Evolutionary conservation across 2,888 invertebrate genomes (phyloP).

Genomic region (Aproaerema taeniolella): DNA sequence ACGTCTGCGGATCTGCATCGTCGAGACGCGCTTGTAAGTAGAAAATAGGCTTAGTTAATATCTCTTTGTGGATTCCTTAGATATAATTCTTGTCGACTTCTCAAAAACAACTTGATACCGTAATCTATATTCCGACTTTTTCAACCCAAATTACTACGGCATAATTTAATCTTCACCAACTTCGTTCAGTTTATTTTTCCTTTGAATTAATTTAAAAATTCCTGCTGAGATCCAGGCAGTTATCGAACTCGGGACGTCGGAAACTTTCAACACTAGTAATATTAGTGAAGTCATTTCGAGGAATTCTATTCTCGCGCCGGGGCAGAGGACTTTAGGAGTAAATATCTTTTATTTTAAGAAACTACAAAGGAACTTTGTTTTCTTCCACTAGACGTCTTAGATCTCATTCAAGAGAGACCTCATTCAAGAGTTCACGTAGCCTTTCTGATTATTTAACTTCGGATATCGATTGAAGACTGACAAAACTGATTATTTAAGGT

Average conservation of each 20-base stretch:
- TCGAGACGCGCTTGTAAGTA: not conserved
- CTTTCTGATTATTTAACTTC: too few species aligned
- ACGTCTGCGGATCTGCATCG: not conserved
- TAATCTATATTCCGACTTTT: slow-evolving; percentile 56
- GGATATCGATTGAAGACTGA: too few species aligned
- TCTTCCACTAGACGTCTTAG: too few species aligned
- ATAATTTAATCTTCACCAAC: slow-evolving; percentile 66
- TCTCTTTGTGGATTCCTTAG: slow-evolving; percentile 5
- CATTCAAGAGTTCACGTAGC: too few species aligned
- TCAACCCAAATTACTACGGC: slow-evolving; percentile 63
- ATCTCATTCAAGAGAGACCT: too few species aligned
- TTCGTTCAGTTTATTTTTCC: slow-evolving; percentile 72
- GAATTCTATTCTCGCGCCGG: slow-evolving; percentile 49
- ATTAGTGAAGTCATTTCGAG: slow-evolving; percentile 54
- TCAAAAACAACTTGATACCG: slow-evolving; percentile 35
- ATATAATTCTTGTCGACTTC: slow-evolving; percentile 16
- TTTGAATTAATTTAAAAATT: slow-evolving; percentile 74
- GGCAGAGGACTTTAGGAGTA: slow-evolving; percentile 32
- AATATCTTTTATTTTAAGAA: too few species aligned
- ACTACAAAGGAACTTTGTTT: too few species aligned
- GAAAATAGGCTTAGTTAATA: slow-evolving; percentile 4
- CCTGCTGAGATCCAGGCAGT: slow-evolving; percentile 61
- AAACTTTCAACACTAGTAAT: slow-evolving; percentile 67
- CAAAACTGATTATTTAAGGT: too few species aligned
- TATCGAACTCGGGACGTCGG: slow-evolving; percentile 59